Evolutionary conservation across 2,888 invertebrate species (phyloP).

Genomic region (Metacarcinus magister): DNA sequence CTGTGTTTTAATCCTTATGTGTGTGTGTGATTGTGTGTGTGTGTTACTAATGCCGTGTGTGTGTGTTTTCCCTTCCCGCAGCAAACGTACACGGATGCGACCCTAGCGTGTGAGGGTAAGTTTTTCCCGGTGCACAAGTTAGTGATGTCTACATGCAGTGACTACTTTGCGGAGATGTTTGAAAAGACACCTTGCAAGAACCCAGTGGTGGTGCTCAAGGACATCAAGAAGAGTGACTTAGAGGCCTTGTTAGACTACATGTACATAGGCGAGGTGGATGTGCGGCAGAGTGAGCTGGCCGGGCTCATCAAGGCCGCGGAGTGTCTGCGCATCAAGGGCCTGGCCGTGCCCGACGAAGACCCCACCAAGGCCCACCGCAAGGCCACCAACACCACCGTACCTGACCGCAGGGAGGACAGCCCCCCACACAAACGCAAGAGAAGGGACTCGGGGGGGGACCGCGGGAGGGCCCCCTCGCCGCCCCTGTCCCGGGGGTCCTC

Average conservation of each 20-base stretch:
- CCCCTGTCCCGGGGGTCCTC: conserved; percentile 66
- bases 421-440: conserved; percentile 78
- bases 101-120: conserved; percentile 79
- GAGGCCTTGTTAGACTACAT: conserved; percentile 82
- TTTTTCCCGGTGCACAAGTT: conserved; percentile 81
- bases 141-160: conserved; percentile 81
- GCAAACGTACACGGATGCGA: conserved; percentile 81
- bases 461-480: conserved; percentile 72
- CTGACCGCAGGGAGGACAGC: conserved; percentile 78
- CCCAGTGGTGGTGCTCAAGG: conserved; percentile 81
- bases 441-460: conserved; percentile 77
- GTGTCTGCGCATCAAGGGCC: conserved; percentile 80
- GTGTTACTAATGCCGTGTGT: not conserved
- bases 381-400: conserved; percentile 70
- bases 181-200: conserved; percentile 81
- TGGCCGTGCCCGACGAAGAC: conserved; percentile 81
- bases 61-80: conserved; percentile 39
- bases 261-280: conserved; percentile 82
- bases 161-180: conserved; percentile 80
- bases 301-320: conserved; percentile 81
- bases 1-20: not conserved
- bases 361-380: conserved; percentile 79
- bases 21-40: not conserved
- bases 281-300: conserved; percentile 79
- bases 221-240: conserved; percentile 79